phyloP scores from a whole-genome alignment of 2,888 invertebrate genomes.

The Phorcus lineatus region DNA sequence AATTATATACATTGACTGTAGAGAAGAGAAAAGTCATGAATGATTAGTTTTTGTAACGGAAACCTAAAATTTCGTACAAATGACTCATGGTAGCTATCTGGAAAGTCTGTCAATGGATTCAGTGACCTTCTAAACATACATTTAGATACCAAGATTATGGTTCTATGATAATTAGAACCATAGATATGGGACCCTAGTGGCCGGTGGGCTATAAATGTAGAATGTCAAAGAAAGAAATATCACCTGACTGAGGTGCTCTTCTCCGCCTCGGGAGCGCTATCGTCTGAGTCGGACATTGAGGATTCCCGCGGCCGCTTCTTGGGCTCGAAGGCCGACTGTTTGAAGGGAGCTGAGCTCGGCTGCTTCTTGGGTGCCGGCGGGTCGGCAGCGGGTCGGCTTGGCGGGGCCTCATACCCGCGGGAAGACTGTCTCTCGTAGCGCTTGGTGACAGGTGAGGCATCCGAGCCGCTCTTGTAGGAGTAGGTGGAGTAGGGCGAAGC shows the following conservation, averaged over 20 bases:
- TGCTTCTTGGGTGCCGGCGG: slow-evolving; percentile 41
- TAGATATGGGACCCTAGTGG: no score
- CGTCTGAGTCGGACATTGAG: slow-evolving; percentile 54
- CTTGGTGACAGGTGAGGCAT: slow-evolving; percentile 56
- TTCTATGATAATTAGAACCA: no score
- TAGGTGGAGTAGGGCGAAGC: slow-evolving; percentile 65
- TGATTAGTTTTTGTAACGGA: no score
- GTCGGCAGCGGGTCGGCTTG: slow-evolving; percentile 21
- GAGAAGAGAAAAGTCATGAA: no score
- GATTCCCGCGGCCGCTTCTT: slow-evolving; percentile 12
- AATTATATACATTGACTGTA: no score
- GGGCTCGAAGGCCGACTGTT: slow-evolving; percentile 9
- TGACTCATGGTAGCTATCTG: no score
- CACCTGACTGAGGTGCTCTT: slow-evolving; percentile 44
- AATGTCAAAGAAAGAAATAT: no score
- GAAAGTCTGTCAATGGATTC: no score
- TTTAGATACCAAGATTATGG: no score
- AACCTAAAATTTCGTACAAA: no score
- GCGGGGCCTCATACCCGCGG: slow-evolving; percentile 49
- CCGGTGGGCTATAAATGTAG: no score
- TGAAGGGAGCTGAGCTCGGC: not conserved
- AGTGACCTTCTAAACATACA: no score
- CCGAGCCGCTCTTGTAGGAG: slow-evolving; percentile 59
- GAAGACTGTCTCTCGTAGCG: slow-evolving; percentile 60
- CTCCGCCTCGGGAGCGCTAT: slow-evolving; percentile 69